A percentile compares a stretch with the other conserved stretches of the same genome.
Evolutionary conservation across 2,888 invertebrate species (phyloP).

Genomic region (Corbicula japonica): DNA sequence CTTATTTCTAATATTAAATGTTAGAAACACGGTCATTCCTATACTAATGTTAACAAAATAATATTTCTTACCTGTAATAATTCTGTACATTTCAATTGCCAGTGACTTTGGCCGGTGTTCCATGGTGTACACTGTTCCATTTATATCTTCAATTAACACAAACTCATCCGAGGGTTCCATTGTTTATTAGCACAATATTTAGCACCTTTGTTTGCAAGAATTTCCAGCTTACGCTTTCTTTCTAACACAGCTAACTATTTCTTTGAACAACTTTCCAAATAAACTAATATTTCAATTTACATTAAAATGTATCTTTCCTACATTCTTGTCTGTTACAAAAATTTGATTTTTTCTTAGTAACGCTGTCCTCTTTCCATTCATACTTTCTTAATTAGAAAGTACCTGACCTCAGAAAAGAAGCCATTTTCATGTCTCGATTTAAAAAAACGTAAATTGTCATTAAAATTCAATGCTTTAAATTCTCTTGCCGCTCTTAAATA

Average conservation of each 20-base stretch:
- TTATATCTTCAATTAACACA: constrained; percentile 59
- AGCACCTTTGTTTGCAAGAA: not conserved
- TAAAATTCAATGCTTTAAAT: too few relatives aligned
- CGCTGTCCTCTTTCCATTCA: constrained; percentile 5
- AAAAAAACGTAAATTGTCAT: not conserved
- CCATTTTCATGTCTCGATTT: not conserved
- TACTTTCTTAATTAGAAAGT: not conserved
- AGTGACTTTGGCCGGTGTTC: constrained; percentile 49
- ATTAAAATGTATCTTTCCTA: constrained; percentile 29
- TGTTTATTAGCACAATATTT: not conserved
- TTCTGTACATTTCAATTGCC: constrained; percentile 47
- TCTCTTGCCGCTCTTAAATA: too few relatives aligned
- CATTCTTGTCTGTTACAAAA: constrained; percentile 62
- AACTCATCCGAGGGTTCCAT: constrained; percentile 64
- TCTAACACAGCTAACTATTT: not conserved
- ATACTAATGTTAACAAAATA: not conserved
- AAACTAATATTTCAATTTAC: not conserved
- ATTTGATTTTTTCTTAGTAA: constrained; percentile 45
- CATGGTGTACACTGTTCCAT: constrained; percentile 58
- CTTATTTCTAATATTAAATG: too few relatives aligned
- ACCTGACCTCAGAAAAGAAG: not conserved
- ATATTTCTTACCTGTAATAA: constrained; percentile 37
- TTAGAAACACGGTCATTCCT: too few relatives aligned
- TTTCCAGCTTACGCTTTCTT: not conserved
- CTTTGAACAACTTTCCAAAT: constrained; percentile 15